Evolutionary conservation across 2,888 invertebrate species (phyloP).

Genomic region (Rosalia funebris): DNA sequence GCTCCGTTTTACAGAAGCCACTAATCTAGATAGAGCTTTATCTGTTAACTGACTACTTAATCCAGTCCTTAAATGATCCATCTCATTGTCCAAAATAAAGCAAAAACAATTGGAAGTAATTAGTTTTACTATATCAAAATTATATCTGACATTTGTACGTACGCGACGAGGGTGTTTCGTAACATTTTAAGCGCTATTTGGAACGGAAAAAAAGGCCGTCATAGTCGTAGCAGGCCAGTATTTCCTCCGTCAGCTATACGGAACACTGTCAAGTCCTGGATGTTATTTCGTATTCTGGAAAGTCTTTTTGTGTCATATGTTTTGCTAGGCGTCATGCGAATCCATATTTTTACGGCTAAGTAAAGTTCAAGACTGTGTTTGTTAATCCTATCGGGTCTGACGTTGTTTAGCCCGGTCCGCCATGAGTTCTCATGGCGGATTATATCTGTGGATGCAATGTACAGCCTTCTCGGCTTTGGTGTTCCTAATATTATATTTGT

Average conservation of each 20-base stretch:
- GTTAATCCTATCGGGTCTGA: too few relatives aligned
- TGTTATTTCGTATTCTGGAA: neutral
- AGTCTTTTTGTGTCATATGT: neutral
- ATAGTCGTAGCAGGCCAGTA: neutral
- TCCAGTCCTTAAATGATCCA: constrained; percentile 54
- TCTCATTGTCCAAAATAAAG: constrained; percentile 28
- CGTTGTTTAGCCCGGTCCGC: too few relatives aligned
- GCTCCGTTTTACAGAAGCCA: constrained; percentile 48
- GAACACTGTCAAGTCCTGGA: neutral
- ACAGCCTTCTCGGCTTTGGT: too few relatives aligned
- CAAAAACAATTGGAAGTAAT: constrained; percentile 34
- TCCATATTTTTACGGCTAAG: too few relatives aligned
- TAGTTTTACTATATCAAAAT: constrained; percentile 33
- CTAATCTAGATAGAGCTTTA: constrained; percentile 58
- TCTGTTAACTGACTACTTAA: constrained; percentile 57
- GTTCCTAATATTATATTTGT: too few relatives aligned
- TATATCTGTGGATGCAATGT: too few relatives aligned
- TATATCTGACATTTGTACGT: constrained; percentile 23
- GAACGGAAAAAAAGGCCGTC: neutral
- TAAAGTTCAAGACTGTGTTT: too few relatives aligned
- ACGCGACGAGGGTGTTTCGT: constrained; percentile 10
- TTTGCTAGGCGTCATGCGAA: neutral
- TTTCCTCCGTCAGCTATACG: neutral
- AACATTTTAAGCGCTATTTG: constrained; percentile 15
- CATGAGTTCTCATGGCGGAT: too few relatives aligned